Percentiles rank a stretch among this genome's conserved stretches.
Conservation (phyloP, 2,113 vertebrate genomes). For the Labeo catla region DNA sequence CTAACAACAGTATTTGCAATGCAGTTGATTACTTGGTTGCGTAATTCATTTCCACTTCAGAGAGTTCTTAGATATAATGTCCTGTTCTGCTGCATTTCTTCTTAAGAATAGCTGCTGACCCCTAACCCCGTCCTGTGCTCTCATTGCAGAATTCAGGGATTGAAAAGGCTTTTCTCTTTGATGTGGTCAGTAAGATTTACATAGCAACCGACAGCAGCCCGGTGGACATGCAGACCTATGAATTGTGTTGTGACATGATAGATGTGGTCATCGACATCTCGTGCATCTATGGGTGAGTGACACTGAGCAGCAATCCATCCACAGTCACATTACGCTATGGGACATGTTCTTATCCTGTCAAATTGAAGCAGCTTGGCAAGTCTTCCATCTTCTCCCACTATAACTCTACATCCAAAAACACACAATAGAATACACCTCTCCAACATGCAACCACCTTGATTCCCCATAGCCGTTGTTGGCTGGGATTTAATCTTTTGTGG, state of each 20-base stretch:
- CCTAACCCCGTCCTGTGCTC: not conserved
- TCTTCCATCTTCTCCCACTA: not conserved
- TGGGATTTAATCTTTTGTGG: conserved; percentile 36
- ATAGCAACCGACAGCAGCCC: conserved; percentile 88
- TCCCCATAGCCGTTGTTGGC: not conserved
- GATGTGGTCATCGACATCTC: conserved; percentile 90
- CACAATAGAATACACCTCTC: not conserved
- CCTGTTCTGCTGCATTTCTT: not conserved
- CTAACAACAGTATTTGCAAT: conserved; percentile 10
- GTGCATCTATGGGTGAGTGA: conserved; percentile 85
- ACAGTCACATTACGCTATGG: not conserved
- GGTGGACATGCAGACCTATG: conserved; percentile 83
- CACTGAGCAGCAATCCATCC: not conserved
- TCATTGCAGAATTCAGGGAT: conserved; percentile 84
- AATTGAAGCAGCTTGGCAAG: not conserved
- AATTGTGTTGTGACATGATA: conserved; percentile 89
- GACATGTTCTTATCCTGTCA: not conserved
- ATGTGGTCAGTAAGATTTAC: conserved; percentile 91
- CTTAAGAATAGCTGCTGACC: conserved; percentile 10
- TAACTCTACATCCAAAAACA: not conserved
- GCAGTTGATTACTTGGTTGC: conserved; percentile 27
- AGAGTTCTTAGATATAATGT: conserved; percentile 20
- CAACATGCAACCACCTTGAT: not conserved
- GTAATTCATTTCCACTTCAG: conserved; percentile 36
- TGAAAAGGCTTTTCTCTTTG: conserved; percentile 89